Conservation (phyloP, 1,140 invertebrate species). For the Eriosoma lanigerum region DNA sequence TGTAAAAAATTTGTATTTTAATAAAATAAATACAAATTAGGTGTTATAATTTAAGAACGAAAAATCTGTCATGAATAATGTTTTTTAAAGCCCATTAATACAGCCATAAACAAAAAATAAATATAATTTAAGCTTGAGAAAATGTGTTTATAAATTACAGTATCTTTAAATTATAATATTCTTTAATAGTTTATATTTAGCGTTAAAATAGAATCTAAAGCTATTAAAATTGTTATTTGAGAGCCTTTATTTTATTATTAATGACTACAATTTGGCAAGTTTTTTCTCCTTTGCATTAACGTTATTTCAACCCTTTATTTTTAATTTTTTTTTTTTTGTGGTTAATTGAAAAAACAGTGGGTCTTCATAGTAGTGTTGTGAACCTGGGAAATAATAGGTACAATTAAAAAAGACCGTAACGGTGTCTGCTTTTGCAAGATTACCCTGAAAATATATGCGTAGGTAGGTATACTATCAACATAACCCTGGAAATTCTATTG, state of each 20-base stretch:
- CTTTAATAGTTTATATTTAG: constrained; percentile 43
- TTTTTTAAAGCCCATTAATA: constrained; percentile 30
- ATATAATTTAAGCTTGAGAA: constrained; percentile 25
- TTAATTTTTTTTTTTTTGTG: constrained; percentile 58
- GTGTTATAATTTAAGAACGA: background rate
- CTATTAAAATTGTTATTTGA: constrained; percentile 39
- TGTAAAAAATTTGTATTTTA: too few relatives aligned
- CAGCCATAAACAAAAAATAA: background rate
- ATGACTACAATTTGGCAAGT: constrained; percentile 56
- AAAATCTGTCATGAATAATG: constrained; percentile 1
- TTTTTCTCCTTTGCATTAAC: constrained; percentile 89
- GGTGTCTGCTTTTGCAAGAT: constrained; percentile 47
- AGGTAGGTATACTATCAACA: constrained; percentile 8
- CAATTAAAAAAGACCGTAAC: constrained; percentile 46
- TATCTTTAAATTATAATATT: constrained; percentile 40
- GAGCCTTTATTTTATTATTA: constrained; percentile 44
- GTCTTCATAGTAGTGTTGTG: constrained; percentile 37
- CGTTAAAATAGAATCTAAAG: constrained; percentile 38
- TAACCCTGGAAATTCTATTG: constrained; percentile 40
- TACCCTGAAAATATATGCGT: constrained; percentile 40
- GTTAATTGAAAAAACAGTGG: constrained; percentile 60
- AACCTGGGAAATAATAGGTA: constrained; percentile 46
- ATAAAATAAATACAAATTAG: background rate
- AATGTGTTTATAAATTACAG: constrained; percentile 33
- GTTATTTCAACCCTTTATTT: constrained; percentile 62